A percentile compares a stretch with the other conserved stretches of the same genome.
Evolutionary conservation across 1,140 invertebrate genomes (phyloP).

Genomic region (Micrasema minimum): DNA sequence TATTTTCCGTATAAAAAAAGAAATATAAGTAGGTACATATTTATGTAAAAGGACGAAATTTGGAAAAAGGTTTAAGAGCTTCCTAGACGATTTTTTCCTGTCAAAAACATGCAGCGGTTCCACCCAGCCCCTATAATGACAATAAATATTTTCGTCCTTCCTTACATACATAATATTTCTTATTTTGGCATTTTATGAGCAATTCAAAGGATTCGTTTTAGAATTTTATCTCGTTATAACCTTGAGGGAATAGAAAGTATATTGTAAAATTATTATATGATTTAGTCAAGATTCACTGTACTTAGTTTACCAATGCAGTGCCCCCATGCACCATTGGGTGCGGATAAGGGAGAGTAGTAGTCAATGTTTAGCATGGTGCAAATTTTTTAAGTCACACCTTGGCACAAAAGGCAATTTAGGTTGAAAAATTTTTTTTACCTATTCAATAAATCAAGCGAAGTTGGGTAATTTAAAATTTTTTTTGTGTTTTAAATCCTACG

Average conservation of each 20-base stretch:
- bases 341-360: no score
- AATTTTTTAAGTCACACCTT: background rate
- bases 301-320: no score
- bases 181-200: constrained; percentile 28
- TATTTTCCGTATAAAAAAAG: background rate
- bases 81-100: constrained; percentile 8
- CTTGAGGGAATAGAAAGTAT: no score
- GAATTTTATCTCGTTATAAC: no score
- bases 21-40: background rate
- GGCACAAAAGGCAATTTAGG: no score
- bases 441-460: no score
- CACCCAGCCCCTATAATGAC: constrained; percentile 39
- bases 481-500: no score
- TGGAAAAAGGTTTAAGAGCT: no score
- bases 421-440: no score
- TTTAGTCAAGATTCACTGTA: background rate
- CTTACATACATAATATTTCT: constrained; percentile 13
- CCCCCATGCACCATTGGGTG: no score
- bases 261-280: constrained; percentile 31
- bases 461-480: no score
- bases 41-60: no score
- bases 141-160: constrained; percentile 30
- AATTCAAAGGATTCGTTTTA: constrained; percentile 14
- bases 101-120: constrained; percentile 17
- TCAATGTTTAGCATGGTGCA: background rate